These are phyloP conservation scores for Drosophila burlai DNA, from an alignment of 1,140 invertebrate genomes.

Conservation along the genomic window DNA sequence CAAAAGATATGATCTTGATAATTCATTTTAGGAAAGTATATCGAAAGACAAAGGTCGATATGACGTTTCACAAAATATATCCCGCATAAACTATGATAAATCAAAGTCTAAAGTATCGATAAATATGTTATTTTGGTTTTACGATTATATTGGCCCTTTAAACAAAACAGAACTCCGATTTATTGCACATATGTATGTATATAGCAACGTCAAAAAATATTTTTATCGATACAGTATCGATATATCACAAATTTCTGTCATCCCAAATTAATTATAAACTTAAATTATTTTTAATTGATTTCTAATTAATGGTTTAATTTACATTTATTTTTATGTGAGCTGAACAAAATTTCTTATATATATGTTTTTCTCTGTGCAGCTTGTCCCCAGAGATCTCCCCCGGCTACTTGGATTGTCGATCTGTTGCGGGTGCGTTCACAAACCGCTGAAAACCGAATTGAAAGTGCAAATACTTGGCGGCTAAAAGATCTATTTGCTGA, in stretches of 20 bases:
- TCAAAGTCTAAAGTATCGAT: neutral
- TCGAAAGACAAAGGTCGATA: neutral
- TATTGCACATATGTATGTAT: too few species aligned
- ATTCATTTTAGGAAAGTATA: neutral
- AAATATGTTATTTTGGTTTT: too few species aligned
- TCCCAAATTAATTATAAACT: neutral
- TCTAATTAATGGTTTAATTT: neutral
- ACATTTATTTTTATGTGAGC: neutral
- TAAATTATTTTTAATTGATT: neutral
- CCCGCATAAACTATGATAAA: too few species aligned
- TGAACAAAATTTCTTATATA: neutral
- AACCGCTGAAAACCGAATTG: conserved; percentile 32
- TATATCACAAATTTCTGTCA: neutral
- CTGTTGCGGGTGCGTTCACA: conserved; percentile 55
- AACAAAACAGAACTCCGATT: neutral
- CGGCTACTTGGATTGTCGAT: neutral
- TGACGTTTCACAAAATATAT: neutral
- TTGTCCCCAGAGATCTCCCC: conserved; percentile 40
- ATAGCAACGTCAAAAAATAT: neutral
- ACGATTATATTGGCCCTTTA: too few species aligned
- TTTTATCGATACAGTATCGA: neutral
- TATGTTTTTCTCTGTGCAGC: conserved; percentile 10
- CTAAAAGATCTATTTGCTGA: conserved; percentile 46
- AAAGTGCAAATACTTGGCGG: conserved; percentile 56
- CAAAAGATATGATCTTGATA: too few species aligned